Percentiles rank a stretch among this genome's conserved stretches.
phyloP scores from a whole-genome alignment of 2,113 vertebrate species.

The Thunnus thynnus region DNA sequence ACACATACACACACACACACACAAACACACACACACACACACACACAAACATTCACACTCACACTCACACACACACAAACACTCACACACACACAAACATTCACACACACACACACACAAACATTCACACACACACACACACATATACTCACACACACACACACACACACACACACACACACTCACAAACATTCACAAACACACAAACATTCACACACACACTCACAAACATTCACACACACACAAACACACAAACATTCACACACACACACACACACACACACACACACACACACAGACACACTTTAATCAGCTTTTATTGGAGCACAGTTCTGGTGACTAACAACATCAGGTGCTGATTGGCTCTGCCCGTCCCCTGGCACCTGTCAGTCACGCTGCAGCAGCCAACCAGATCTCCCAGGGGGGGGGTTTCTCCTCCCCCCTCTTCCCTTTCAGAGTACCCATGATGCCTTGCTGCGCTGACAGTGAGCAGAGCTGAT shows the following conservation, averaged over 20 bases:
- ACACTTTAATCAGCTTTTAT: constrained; percentile 70
- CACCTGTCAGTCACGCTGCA: constrained; percentile 64
- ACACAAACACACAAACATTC: constrained; percentile 5
- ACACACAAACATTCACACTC: too few species aligned
- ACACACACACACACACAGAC: constrained; percentile 22
- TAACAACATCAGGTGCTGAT: constrained; percentile 66
- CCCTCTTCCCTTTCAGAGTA: constrained; percentile 2
- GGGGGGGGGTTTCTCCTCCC: not conserved
- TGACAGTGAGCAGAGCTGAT: constrained; percentile 42
- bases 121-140: too few species aligned
- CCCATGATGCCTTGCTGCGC: constrained; percentile 43
- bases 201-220: not conserved
- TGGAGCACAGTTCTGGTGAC: constrained; percentile 56
- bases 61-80: too few species aligned
- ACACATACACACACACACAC: too few species aligned
- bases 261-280: constrained; percentile 24
- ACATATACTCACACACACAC: too few species aligned
- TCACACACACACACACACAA: too few species aligned
- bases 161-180: too few species aligned
- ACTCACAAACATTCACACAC: constrained; percentile 7
- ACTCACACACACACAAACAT: too few species aligned
- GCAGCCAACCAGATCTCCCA: constrained; percentile 53
- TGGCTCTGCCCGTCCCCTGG: constrained; percentile 52
- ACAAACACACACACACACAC: too few species aligned
- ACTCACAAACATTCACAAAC: not conserved